Evolutionary conservation across 2,797 vertebrate genomes (phyloP), one percentile per base, ranked within the genome.

Genomic region (Podarcis siculus): DNA sequence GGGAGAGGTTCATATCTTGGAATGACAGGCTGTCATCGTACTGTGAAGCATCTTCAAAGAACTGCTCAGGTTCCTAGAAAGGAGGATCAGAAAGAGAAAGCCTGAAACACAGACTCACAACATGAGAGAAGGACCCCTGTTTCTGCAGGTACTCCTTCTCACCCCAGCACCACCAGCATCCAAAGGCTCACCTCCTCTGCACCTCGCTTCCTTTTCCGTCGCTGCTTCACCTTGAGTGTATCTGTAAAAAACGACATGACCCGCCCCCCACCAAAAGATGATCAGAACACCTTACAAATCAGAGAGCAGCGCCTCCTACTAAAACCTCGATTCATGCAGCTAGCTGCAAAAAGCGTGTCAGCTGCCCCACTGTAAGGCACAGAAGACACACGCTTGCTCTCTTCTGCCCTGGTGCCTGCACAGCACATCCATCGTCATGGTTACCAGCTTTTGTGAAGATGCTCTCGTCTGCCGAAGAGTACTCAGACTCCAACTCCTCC

Each of bases 1-100:
- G 97, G 83, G 99, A 99, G 76, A 99, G 97, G 96, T 99, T 99
- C 99, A 99, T 99, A 90, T 98, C 98, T 73, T 98, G 98, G 86
- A 99, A 99, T 0, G 96, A 98, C 86, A 99, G 96, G 42, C 85
- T 97, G 61, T 98, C 98, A 5, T 99, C 97, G 0, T 97, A 99
- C n/a, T 98, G 95, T 10, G 99, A 99, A 0, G 98, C 99, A 0
- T 99, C 99, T 95, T 96, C 98, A 95, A 98, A 99, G 42, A 85
- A 76, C 0, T 92, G 93, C 86, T 98, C 96, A 5, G 95, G 85
- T 82, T 94, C 96, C 98, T 99, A 90, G 2, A 89, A 42, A 89
- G 88, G n/a, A 66, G n/a, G 30, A 8, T 23, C 55, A 1, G 2
- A 23, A 9, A 92, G 49, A 88, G 39, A 42, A 92, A 78, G 79